Evolutionary conservation across 2,888 invertebrate species (phyloP).

Genomic region (Zaprionus bogoriensis): DNA sequence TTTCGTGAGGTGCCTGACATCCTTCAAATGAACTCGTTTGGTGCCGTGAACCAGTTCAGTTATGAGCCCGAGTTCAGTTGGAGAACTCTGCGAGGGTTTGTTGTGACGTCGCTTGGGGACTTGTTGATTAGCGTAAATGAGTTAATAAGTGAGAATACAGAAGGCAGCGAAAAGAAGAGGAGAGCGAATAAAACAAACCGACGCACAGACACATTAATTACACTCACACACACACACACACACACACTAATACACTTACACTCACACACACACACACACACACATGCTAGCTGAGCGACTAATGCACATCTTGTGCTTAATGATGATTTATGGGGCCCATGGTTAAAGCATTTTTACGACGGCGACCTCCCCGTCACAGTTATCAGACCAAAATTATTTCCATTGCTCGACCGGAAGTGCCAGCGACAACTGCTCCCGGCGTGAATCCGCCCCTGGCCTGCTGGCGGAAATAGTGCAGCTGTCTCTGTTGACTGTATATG

Average conservation of each 20-base stretch:
- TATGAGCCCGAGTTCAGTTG: neutral
- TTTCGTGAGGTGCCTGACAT: too few relatives aligned
- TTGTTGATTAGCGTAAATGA: conserved; percentile 68
- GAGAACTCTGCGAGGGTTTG: neutral
- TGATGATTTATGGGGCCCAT: conserved; percentile 71
- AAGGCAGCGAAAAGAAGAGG: conserved; percentile 4
- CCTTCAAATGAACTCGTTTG: neutral
- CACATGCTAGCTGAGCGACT: conserved; percentile 4
- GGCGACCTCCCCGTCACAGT: conserved; percentile 52
- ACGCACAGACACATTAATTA: conserved; percentile 66
- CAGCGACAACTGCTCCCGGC: neutral
- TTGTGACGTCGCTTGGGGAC: conserved; percentile 28
- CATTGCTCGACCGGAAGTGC: conserved; percentile 21
- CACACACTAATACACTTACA: conserved; percentile 58
- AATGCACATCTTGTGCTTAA: conserved; percentile 63
- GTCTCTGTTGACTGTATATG: conserved; percentile 38
- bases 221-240: conserved; percentile 38
- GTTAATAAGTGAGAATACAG: conserved; percentile 59
- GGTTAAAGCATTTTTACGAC: conserved; percentile 70
- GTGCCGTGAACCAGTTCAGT: neutral
- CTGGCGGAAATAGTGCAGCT: conserved; percentile 57
- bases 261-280: conserved; percentile 31
- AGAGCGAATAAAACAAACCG: conserved; percentile 21
- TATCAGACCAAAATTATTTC: conserved; percentile 45
- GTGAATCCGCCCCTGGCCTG: neutral